Percentiles rank a stretch among this genome's conserved stretches.
Conservation (phyloP, 2,888 invertebrate species). For the Andrena minutula region DNA sequence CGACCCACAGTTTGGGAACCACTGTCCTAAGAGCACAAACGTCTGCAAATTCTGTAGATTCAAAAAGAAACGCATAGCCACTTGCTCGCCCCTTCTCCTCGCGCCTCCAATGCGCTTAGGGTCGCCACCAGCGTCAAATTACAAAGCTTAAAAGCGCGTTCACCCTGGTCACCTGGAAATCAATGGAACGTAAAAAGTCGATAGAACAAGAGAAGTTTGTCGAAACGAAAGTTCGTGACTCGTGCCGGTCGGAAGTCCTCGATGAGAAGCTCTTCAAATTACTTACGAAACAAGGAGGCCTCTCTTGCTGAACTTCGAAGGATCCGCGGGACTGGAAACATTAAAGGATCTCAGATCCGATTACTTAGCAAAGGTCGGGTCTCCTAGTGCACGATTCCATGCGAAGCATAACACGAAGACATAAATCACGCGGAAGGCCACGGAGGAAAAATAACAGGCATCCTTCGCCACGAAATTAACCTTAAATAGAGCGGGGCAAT, state of each 20-base stretch:
- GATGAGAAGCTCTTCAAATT: neutral
- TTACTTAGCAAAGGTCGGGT: slow-evolving; percentile 30
- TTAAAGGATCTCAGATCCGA: slow-evolving; percentile 20
- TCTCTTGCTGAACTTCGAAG: slow-evolving; percentile 1
- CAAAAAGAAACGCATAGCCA: no score
- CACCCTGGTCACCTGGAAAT: neutral
- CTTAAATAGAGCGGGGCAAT: slow-evolving; percentile 47
- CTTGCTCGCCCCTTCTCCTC: neutral
- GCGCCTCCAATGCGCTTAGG: neutral
- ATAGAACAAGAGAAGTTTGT: neutral
- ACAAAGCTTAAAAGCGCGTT: slow-evolving; percentile 1
- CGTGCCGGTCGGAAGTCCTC: neutral
- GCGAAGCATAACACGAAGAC: slow-evolving; percentile 17
- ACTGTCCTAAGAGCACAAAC: no score
- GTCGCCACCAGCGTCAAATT: neutral
- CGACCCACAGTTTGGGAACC: no score
- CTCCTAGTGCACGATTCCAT: slow-evolving; percentile 22
- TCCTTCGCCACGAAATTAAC: slow-evolving; percentile 45
- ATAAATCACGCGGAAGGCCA: slow-evolving; percentile 57
- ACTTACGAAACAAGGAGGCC: slow-evolving; percentile 1
- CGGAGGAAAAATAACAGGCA: slow-evolving; percentile 43
- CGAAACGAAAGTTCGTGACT: slow-evolving; percentile 5
- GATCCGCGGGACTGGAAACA: neutral
- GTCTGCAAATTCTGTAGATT: no score
- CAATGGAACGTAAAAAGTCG: neutral